Conservation (phyloP, 2,113 vertebrate species). For the Dolichotis patagonum region DNA sequence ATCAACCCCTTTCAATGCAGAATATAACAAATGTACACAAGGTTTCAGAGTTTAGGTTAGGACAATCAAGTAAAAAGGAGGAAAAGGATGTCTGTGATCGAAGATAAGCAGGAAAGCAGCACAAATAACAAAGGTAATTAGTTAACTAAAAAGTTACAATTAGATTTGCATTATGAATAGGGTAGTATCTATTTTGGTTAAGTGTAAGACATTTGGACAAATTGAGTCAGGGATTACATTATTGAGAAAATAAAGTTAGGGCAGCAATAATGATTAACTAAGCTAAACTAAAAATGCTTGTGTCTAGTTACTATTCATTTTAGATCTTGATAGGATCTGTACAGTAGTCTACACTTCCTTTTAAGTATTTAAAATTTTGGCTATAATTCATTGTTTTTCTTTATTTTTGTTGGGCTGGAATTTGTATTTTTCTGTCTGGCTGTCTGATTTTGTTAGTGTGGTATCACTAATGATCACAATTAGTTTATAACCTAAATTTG, state of each 20-base stretch:
- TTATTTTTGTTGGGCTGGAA: background rate
- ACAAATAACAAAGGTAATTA: background rate
- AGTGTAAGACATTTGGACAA: background rate
- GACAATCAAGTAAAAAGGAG: background rate
- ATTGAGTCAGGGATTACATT: background rate
- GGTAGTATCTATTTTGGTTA: background rate
- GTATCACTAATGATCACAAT: background rate
- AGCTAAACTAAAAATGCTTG: background rate
- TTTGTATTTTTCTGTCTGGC: background rate
- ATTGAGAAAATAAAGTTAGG: slow-evolving; percentile 41
- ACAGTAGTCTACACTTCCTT: background rate
- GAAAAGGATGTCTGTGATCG: background rate
- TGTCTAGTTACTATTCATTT: background rate
- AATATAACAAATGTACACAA: background rate
- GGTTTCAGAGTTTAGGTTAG: background rate
- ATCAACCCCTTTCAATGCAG: background rate
- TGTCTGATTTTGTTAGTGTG: background rate
- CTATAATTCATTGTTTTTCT: background rate
- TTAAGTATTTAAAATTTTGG: background rate
- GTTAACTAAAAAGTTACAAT: background rate
- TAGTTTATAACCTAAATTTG: background rate
- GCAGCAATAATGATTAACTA: background rate
- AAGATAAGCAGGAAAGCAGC: background rate
- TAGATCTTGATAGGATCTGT: background rate
- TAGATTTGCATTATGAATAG: slow-evolving; percentile 53